Base-by-base conservation (phyloP, 2,888 invertebrate species). In the Hypolimnas misippus region DNA sequence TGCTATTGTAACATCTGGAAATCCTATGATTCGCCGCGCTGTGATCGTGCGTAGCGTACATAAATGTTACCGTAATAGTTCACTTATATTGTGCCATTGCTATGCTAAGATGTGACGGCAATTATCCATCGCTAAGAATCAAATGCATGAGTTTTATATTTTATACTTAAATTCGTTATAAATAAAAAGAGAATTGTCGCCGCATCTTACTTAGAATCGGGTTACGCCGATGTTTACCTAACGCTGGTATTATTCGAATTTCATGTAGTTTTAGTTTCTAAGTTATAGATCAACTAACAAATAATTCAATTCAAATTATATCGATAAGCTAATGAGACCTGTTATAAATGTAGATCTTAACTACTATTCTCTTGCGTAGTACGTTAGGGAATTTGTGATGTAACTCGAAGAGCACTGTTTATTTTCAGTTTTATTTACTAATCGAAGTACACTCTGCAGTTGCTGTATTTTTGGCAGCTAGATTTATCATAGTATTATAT, bases 401-500 rank as follows among this genome's bases (percentile, higher is more conserved):
- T n/a, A 7, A 42, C 49, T 25, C 16, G 35, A 38, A 38, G 42
- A 59, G 59, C 64, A 67, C 57, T 51, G 61, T 56, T 51, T 50
- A 54, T 60, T 58, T 50, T 54, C 19, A 56, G 52, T 65, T 55
- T 38, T 40, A 53, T 35, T 40, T 52, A 52, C 44, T 51, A 52
- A 46, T 56, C 44, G 50, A 63, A 38, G 61, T 65, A 62, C 63
- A 70, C 62, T 63, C 64, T 68, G 73, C 70, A 70, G 69, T 73
- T 66, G 60, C 50, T 66, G 63, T 70, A 68, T 67, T 70, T 69
- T 69, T 69, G 70, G 72, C 77, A 76, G 74, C 72, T 66, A 71
- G 63, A 65, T 67, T 69, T 74, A 71, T 71, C 70, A 65, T 73
- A 73, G 63, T 76, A 73, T 68, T 70, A 72, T 70, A 69, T 79